Base-by-base conservation (phyloP, 2,113 vertebrate genomes). In the Lepisosteus osseus region DNA sequence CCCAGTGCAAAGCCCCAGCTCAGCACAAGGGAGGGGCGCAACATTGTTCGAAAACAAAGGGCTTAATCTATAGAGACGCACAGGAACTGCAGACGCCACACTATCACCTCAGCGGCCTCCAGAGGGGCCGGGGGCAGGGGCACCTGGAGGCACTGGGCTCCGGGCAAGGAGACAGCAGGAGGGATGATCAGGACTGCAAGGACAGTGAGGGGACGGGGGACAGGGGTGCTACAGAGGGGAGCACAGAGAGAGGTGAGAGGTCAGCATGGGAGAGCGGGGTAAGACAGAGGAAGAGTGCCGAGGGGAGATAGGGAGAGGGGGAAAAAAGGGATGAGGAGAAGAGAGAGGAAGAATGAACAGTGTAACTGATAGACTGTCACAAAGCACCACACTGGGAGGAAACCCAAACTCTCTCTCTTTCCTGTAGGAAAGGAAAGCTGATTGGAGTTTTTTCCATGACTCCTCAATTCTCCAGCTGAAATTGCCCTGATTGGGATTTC, bases 1-100 rank as follows among this genome's bases (percentile, higher is more conserved):
- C 87, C 87, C 86, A 71, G 73, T 0, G 45, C 84, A 91, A 92
- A 93, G 77, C 86, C 85, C 87, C 83, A 0, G 80, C 78, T 90
- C 89, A 79, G 54, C 85, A 69, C 3, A 65, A 40, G 63, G 90
- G 86, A 80, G 77, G 85, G 76, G 84, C 77, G 2, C 65, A 4
- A 15, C 75, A 83, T 86, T 90, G 82, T 83, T 68, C 63, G 57
- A 3, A 42, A 72, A 92, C 90, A 90, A 92, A 88, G 83, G 83
- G 69, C 82, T 71, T 89, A 88, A 88, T 89, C 87, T 88, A 84
- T 86, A 85, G 75, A 87, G 76, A 68, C 66, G 68, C 79, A 76
- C 70, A 91, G 89, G 29, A 94, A 91, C 80, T 89, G 90, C 91
- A 86, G 83, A 88, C 88, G 56, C 86, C 78, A 89, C 88, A 89